Evolutionary conservation across 2,888 invertebrate species (phyloP).

Genomic region (Patella caerulea): DNA sequence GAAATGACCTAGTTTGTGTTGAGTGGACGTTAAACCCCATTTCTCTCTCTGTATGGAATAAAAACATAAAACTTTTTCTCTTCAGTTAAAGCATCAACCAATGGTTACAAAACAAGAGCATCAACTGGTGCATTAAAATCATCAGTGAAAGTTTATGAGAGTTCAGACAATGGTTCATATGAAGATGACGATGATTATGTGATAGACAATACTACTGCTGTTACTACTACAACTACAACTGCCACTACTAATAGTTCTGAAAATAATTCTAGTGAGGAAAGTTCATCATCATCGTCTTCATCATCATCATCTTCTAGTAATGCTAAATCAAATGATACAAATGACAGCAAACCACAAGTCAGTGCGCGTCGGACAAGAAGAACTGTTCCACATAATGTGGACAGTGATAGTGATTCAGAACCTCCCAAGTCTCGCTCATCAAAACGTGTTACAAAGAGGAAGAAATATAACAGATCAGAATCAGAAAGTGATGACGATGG

Average conservation of each 20-base stretch:
- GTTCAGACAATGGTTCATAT: slow-evolving; percentile 30
- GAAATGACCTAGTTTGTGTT: no score
- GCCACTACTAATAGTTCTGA: slow-evolving; percentile 4
- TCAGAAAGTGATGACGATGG: background rate
- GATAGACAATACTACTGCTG: background rate
- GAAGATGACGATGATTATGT: slow-evolving; percentile 28
- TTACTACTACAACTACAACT: background rate
- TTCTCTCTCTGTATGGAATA: no score
- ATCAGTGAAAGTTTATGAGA: slow-evolving; percentile 23
- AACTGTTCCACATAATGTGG: background rate
- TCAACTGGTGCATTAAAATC: slow-evolving; percentile 22
- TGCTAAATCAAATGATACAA: slow-evolving; percentile 26
- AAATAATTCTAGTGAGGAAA: slow-evolving; percentile 15
- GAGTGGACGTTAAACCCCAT: no score
- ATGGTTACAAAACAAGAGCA: slow-evolving; percentile 18
- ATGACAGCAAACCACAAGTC: background rate
- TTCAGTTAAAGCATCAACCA: background rate
- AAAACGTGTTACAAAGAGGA: background rate
- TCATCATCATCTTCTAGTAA: slow-evolving; percentile 16
- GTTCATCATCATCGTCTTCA: slow-evolving; percentile 25
- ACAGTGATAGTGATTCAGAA: background rate
- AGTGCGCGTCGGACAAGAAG: background rate
- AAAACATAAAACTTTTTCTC: background rate
- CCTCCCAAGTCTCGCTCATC: background rate
- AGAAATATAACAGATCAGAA: background rate